Base-by-base conservation (phyloP, 2,888 invertebrate species). In the Teleogryllus oceanicus region DNA sequence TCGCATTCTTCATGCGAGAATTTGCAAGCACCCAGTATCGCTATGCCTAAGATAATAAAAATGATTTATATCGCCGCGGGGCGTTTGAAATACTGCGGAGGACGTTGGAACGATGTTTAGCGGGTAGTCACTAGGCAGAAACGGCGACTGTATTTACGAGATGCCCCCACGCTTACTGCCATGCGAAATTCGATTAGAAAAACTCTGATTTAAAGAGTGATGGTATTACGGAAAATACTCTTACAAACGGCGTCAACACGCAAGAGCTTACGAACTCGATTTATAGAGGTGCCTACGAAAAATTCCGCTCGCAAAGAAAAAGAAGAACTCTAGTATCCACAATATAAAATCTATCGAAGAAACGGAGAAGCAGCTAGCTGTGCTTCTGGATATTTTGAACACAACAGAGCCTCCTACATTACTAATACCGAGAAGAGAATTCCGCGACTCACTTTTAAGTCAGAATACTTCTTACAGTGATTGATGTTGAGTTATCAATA, bases 1-100 rank as follows among this genome's bases (percentile, higher is more conserved):
- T 62, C 62, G 62, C 62, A 62, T 62, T 62, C 62, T 62, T 62
- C 62, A 62, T 8, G 62, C 13, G 62, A 62, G 62, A 62, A 62
- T 62, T 62, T 62, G 62, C 62, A 62, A 62, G 62, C 16, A 62
- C 62, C 13, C 62, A 62, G 62, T 62, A 62, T 62, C 62, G 62
- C n/a, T 62, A 62, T 62, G 62, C n/a, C 62, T n/a, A 62, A 62
- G 62, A 62, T 62, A 62, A 62, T 62, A 62, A 62, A 62, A 62
- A 62, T 62, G 62, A 62, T 62, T 62, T 62, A 62, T n/a, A n/a
- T n/a, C 62, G 16, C n/a, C n/a, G 13, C 62, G 62, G 16, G 16
- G 13, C 62, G 62, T 11, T n/a, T 62, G 62, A 62, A 62, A 62
- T 62, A 62, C 62, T 62, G n/a, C 16, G n/a, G 62, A 13, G n/a